These are phyloP conservation scores for Ichneumon xanthorius DNA, from an alignment of 2,888 invertebrate species.

Conservation along the genomic window DNA sequence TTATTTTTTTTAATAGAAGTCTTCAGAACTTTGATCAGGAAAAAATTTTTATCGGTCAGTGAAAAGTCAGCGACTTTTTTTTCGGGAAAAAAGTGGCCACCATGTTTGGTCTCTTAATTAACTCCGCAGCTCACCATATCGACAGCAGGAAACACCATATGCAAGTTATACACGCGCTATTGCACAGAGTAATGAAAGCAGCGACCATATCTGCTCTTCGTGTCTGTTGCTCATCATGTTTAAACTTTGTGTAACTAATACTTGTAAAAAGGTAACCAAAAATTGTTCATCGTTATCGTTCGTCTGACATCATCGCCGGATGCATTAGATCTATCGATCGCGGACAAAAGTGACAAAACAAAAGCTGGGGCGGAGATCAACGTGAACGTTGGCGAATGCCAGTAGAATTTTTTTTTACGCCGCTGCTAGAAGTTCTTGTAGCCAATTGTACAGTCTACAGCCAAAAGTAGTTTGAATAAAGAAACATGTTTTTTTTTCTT, in stretches of 20 bases:
- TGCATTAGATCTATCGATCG: background rate
- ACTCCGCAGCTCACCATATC: slow-evolving; percentile 71
- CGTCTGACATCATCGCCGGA: background rate
- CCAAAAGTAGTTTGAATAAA: too few relatives aligned
- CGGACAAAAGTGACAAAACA: background rate
- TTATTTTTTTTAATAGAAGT: too few relatives aligned
- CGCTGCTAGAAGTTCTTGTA: too few relatives aligned
- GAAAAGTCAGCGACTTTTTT: too few relatives aligned
- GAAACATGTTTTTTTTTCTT: background rate
- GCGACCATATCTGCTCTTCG: slow-evolving; percentile 72
- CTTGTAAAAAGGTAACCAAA: slow-evolving; percentile 25
- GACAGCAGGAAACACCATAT: slow-evolving; percentile 77
- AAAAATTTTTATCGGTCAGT: too few relatives aligned
- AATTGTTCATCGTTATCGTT: background rate
- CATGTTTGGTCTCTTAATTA: background rate
- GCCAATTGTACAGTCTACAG: too few relatives aligned
- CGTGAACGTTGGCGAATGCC: background rate
- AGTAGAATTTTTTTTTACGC: background rate
- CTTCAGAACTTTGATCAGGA: too few relatives aligned
- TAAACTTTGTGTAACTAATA: background rate
- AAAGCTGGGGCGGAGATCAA: background rate
- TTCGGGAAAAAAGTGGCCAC: too few relatives aligned
- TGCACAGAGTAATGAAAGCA: slow-evolving; percentile 73
- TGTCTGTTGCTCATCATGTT: slow-evolving; percentile 24
- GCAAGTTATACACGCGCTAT: slow-evolving; percentile 76